A percentile compares a stretch with the other conserved stretches of the same genome.
Conservation (phyloP, 2,888 invertebrate species). For the Eupeodes latifasciatus region DNA sequence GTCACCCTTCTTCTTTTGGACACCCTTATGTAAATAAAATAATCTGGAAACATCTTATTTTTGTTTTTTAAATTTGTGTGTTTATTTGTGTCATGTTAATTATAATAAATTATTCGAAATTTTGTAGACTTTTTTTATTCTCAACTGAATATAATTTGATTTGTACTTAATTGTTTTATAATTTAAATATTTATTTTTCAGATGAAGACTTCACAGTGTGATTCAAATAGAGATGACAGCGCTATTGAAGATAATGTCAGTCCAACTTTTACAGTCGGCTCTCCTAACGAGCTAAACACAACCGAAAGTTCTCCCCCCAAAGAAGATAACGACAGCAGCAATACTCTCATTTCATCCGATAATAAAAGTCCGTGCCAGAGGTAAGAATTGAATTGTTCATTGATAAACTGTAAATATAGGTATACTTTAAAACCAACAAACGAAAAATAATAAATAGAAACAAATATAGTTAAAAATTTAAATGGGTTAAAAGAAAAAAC, state of each 20-base stretch:
- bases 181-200: conserved; percentile 31
- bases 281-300: conserved; percentile 73
- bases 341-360: conserved; percentile 88
- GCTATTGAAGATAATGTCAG: conserved; percentile 75
- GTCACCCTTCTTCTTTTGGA: no score
- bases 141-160: no score
- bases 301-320: conserved; percentile 84
- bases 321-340: conserved; percentile 90
- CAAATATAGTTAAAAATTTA: neutral
- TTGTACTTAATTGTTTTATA: neutral
- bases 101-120: no score
- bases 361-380: conserved; percentile 90
- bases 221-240: conserved; percentile 65
- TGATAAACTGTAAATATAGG: conserved; percentile 59
- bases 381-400: conserved; percentile 82
- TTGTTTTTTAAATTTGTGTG: no score
- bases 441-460: conserved; percentile 9
- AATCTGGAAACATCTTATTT: no score
- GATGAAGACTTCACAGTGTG: conserved; percentile 73
- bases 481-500: conserved; percentile 52
- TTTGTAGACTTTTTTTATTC: no score
- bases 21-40: no score
- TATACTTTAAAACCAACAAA: conserved; percentile 1
- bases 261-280: conserved; percentile 74
- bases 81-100: no score